Evolutionary conservation across 2,888 invertebrate species (phyloP), one percentile per base, ranked within the genome.

Genomic region (Liodrosophila aerea): DNA sequence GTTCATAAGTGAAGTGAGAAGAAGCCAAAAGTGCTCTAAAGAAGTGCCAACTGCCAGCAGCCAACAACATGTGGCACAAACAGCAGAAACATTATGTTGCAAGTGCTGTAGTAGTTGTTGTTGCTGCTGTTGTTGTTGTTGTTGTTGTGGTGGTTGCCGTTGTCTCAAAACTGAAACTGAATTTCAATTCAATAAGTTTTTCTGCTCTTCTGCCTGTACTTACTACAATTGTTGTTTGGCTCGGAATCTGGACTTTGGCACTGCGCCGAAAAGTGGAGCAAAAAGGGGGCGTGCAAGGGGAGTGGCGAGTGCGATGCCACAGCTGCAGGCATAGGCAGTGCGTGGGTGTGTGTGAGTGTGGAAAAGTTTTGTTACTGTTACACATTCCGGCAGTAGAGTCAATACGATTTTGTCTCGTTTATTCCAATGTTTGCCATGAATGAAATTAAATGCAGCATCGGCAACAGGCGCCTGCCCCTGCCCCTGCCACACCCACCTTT

Each of bases 131-230:
- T 22, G 22, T 22, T 22, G 22, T 5, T 22, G 57, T 62, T 73
- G 53, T 60, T n/a, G n/a, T 22, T 22, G 22, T 22, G 2, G 5
- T 2, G 2, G 22, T 22, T 22, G 22, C 22, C 5, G 57, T 62
- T 73, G 53, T 60, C 62, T 47, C 39, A 31, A 22, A 63, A 59
- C 31, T 51, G 22, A 63, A 63, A 46, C 63, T 54, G 49, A 63
- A 76, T 52, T 67, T 76, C 61, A 49, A 76, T 76, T 83, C 59
- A 83, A 83, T 76, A 76, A 83, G 47, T 80, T 83, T 51, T 54
- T 34, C n/a, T n/a, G 27, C 18, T 18, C 15, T 43, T 18, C 15
- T 43, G 16, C n/a, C 18, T 39, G 34, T 13, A 8, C 22, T 7
- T 7, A 8, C 29, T 29, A 9, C 29, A 7, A 7, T 29, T 29